Evolutionary conservation across 53 echinoderm and acorn worm genomes (phyloP), one percentile per base, ranked within the genome.

Genomic region (Mesocentrotus franciscanus): DNA sequence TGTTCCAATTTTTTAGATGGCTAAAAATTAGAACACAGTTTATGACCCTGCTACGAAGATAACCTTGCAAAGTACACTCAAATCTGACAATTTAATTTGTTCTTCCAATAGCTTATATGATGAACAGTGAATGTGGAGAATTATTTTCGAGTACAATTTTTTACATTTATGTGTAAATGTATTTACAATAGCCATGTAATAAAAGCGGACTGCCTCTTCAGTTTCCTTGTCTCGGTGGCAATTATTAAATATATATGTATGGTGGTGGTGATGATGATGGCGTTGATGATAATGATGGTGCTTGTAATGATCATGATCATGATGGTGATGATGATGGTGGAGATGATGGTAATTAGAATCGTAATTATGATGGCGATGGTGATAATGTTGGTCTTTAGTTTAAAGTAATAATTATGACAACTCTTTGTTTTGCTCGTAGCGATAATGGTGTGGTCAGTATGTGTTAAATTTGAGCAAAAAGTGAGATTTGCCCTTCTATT

Each of bases 171-270:
- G 2, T 85, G 85, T 85, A 55, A 56, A 85, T 85, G 57, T 57
- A 58, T 57, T 85, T 87, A 57, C 87, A 87, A 58, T 57, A 87
- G 87, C 58, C 87, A 87, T 87, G 87, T 87, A 87, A 87, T 87
- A 87, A 87, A 66, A 87, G 57, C 56, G 59, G 57, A 87, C 57
- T 87, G 87, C 87, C 87, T 87, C 87, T 87, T 87, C 87, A 87
- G 7, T n/a, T 56, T 27, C 7, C 16, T 87, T 57, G 87, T 58
- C 32, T 87, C 12, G 56, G n/a, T 85, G 10, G 12, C 11, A 56
- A 85, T 85, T 16, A 17, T 10, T 61, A 17, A 17, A 85, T 85
- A 56, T 56, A 85, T 56, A 16, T 61, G 10, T 61, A 9, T 71
- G 71, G 8, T 71, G 24, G 26, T 71, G 22, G 11, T 60, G 60